phyloP scores from a whole-genome alignment of 2,113 vertebrate species.

The Tachysurus fulvidraco region DNA sequence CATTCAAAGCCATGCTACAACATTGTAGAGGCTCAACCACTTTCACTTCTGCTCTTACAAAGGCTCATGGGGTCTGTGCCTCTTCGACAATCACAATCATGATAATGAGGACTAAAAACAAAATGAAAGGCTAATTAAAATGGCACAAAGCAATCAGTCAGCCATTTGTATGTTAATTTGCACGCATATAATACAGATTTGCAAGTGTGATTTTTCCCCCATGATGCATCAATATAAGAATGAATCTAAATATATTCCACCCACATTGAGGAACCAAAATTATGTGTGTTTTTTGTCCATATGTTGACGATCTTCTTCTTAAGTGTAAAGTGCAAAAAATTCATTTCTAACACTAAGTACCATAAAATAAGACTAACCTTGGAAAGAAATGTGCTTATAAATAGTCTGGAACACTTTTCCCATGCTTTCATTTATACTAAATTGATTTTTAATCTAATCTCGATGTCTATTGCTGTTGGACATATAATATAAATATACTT shows the following conservation, averaged over 20 bases:
- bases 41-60: background rate
- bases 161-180: conserved; percentile 11
- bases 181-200: conserved; percentile 12
- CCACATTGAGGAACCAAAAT: background rate
- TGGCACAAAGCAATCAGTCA: conserved; percentile 19
- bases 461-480: background rate
- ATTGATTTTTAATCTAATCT: background rate
- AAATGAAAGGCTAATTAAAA: conserved; percentile 35
- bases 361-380: background rate
- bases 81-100: conserved; percentile 1
- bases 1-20: background rate
- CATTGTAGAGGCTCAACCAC: background rate
- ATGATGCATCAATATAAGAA: background rate
- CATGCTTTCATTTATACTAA: background rate
- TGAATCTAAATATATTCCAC: background rate
- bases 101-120: conserved; percentile 10
- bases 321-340: background rate
- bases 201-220: background rate
- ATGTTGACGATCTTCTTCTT: background rate
- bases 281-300: background rate
- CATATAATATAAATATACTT: background rate
- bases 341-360: background rate
- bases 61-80: background rate
- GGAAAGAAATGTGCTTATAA: background rate
- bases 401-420: background rate